phyloP scores from a whole-genome alignment of 2,797 vertebrate genomes.

The Catostomus latipinnis region DNA sequence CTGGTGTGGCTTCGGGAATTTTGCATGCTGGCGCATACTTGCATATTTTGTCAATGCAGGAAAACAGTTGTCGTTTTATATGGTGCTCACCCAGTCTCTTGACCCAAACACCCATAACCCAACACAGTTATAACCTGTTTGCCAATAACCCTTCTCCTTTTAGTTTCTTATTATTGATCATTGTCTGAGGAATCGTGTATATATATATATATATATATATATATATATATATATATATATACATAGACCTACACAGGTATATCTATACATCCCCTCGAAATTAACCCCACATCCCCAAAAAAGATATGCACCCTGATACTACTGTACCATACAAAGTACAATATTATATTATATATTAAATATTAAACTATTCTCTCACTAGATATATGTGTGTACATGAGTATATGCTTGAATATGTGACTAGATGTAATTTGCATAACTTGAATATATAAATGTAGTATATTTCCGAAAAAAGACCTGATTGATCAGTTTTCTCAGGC shows the following conservation, averaged over 20 bases:
- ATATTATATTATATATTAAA: slow-evolving; percentile 65
- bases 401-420: slow-evolving; percentile 80
- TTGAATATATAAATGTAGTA: slow-evolving; percentile 72
- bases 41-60: slow-evolving; percentile 36
- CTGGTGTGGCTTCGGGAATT: slow-evolving; percentile 45
- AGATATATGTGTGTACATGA: slow-evolving; percentile 78
- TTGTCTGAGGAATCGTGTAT: slow-evolving; percentile 68
- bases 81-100: slow-evolving; percentile 33
- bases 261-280: slow-evolving; percentile 68
- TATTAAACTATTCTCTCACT: slow-evolving; percentile 78
- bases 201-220: too few species aligned
- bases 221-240: not conserved
- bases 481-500: slow-evolving; percentile 45
- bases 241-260: slow-evolving; percentile 60
- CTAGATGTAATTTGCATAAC: slow-evolving; percentile 80
- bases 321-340: slow-evolving; percentile 75
- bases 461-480: slow-evolving; percentile 32
- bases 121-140: slow-evolving; percentile 67
- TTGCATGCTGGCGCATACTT: slow-evolving; percentile 53
- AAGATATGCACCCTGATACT: slow-evolving; percentile 73
- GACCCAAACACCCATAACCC: slow-evolving; percentile 40
- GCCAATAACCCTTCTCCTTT: slow-evolving; percentile 68
- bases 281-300: slow-evolving; percentile 56
- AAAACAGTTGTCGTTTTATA: not conserved
- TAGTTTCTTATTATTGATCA: slow-evolving; percentile 59